Evolutionary conservation across 2,888 invertebrate species (phyloP), one percentile per base, ranked within the genome.

Genomic region (Colletes collaris): DNA sequence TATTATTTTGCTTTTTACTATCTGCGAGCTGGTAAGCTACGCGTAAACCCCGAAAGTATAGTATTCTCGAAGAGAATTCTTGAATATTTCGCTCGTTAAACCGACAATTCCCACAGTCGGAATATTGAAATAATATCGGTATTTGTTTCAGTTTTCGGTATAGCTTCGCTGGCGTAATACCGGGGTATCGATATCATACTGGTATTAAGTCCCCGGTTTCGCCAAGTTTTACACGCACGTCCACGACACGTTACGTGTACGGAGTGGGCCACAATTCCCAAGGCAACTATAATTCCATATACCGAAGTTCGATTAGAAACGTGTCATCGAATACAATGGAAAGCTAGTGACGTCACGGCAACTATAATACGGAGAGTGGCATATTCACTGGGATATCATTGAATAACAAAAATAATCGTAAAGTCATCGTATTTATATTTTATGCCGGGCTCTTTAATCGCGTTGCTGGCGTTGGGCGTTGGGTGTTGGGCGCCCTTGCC

Each of bases 311-410:
- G 77, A 65, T 56, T 77, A 69, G 65, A 65, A 78, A 60, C 78
- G 60, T 77, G 78, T 78, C 78, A 77, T 78, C 78, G 78, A 77
- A 60, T 77, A 78, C 78, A 78, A 78, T 78, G 69, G 77, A 77
- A 77, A 78, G 65, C 70, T 78, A 77, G 77, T 76, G 78, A 78
- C 78, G 78, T 78, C 78, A 76, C 56, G 70, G 77, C 60, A 56
- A 70, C 70, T 60, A 69, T 77, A 78, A 69, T 35, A 70, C 65
- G 64, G 46, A 77, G 77, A 78, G 77, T 69, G 78, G 78, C 60
- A 44, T 65, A 69, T 77, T 78, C 78, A 68, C 60, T 55, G 69
- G 77, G 69, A 78, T 78, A 64, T 78, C 78, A 76, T 16, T 78
- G 78, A 78, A 78, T 78, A 77, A 76, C 77, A 78, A 78, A 16